Percentiles rank a stretch among this genome's conserved stretches.
These are phyloP conservation scores for Sminthurinus aureus DNA, from an alignment of 2,888 invertebrate genomes.

Conservation along the genomic window DNA sequence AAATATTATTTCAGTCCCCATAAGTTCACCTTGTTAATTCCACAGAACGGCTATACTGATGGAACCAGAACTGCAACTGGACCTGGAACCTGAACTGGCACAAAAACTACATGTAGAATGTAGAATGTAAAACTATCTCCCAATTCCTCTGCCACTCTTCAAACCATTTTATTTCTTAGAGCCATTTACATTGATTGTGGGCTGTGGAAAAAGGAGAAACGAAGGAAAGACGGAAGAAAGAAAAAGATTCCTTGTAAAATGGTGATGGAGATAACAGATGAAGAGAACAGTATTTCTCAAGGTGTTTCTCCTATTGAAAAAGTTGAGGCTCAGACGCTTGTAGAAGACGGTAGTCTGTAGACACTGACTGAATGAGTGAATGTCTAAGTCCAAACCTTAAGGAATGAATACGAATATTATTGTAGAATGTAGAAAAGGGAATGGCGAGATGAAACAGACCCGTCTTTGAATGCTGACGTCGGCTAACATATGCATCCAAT, in stretches of 20 bases:
- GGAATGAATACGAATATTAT: neutral
- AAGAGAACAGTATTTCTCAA: neutral
- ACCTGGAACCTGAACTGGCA: too few species aligned
- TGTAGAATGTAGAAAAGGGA: neutral
- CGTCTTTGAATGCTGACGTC: conserved; percentile 24
- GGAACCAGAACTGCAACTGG: neutral
- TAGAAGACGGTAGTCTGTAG: too few species aligned
- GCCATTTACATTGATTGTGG: neutral
- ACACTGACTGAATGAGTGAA: neutral
- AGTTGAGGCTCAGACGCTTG: too few species aligned
- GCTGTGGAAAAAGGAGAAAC: too few species aligned
- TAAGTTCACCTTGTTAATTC: conserved; percentile 1
- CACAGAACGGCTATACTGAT: neutral
- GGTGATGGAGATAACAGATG: neutral
- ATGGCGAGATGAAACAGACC: conserved; percentile 14
- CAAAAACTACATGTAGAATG: too few species aligned
- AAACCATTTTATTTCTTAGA: neutral
- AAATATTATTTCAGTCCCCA: neutral
- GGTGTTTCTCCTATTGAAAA: too few species aligned
- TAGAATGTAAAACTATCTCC: too few species aligned
- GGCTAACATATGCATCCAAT: conserved; percentile 13
- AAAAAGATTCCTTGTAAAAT: neutral
- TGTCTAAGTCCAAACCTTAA: neutral
- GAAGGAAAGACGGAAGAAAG: neutral
- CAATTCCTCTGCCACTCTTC: neutral